Evolutionary conservation across 2,888 invertebrate genomes (phyloP).

Genomic region (Acronicta leporina): DNA sequence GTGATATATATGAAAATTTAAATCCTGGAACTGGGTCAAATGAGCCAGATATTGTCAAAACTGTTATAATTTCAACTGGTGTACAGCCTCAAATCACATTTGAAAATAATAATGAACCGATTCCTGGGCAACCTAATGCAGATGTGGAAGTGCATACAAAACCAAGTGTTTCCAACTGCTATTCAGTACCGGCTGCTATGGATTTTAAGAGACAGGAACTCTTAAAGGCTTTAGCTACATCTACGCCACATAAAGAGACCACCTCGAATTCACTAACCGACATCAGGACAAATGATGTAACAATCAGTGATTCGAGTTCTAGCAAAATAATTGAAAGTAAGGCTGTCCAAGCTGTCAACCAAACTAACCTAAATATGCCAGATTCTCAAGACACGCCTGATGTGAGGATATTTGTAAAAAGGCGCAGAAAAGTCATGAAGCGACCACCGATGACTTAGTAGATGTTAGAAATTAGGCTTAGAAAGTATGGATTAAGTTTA

Average conservation of each 20-base stretch:
- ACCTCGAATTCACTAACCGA: constrained; percentile 23
- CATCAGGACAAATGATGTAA: constrained; percentile 41
- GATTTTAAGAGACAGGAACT: constrained; percentile 45
- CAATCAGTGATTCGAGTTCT: constrained; percentile 44
- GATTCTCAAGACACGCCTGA: constrained; percentile 74
- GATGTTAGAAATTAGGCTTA: constrained; percentile 6
- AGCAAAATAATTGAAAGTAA: constrained; percentile 34
- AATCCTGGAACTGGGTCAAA: constrained; percentile 46
- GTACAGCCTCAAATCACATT: constrained; percentile 59
- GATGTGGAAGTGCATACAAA: constrained; percentile 15
- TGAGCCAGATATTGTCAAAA: constrained; percentile 66
- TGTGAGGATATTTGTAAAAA: constrained; percentile 78
- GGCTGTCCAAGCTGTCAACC: constrained; percentile 36
- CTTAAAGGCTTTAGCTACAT: constrained; percentile 75
- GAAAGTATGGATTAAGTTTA: background rate
- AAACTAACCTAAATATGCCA: constrained; percentile 49
- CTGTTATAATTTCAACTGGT: constrained; percentile 76
- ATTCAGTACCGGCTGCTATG: constrained; percentile 19
- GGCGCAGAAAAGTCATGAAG: constrained; percentile 73
- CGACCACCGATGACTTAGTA: constrained; percentile 51
- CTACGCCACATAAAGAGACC: constrained; percentile 74
- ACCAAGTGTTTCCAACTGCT: constrained; percentile 19
- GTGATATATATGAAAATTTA: constrained; percentile 45
- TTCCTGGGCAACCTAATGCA: constrained; percentile 7
- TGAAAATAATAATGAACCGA: constrained; percentile 22